Percentiles rank a stretch among this genome's conserved stretches.
Conservation (phyloP, 2,888 invertebrate species). For the Nineta flava region DNA sequence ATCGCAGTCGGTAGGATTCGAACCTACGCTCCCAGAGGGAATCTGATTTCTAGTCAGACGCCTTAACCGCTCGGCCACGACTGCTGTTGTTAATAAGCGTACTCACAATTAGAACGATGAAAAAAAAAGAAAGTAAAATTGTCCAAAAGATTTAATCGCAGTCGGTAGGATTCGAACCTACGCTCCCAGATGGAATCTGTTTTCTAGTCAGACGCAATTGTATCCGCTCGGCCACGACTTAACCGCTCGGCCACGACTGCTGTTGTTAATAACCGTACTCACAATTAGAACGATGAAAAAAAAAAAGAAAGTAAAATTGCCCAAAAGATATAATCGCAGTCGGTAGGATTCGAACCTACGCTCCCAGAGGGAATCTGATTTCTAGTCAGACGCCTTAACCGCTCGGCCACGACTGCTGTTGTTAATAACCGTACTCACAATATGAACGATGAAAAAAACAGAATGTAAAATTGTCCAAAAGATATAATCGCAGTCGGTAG, state of each 20-base stretch:
- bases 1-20: slow-evolving; percentile 26
- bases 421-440: too few relatives aligned
- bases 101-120: too few relatives aligned
- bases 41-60: slow-evolving; percentile 1
- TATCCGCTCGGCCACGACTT: slow-evolving; percentile 45
- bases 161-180: slow-evolving; percentile 1
- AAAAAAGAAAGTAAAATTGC: slow-evolving; percentile 23
- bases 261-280: too few relatives aligned
- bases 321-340: slow-evolving; percentile 31
- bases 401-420: too few relatives aligned
- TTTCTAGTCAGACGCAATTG: not conserved
- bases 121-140: not conserved
- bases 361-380: slow-evolving; percentile 1
- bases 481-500: too few relatives aligned
- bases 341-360: slow-evolving; percentile 1
- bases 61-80: slow-evolving; percentile 56
- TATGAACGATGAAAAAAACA: too few relatives aligned
- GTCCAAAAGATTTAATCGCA: slow-evolving; percentile 33
- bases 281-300: too few relatives aligned
- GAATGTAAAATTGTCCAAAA: too few relatives aligned
- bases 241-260: slow-evolving; percentile 40
- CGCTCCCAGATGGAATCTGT: not conserved
- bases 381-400: too few relatives aligned
- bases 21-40: slow-evolving; percentile 1
- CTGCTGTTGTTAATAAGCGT: too few relatives aligned